Base-by-base conservation (phyloP, 2,888 invertebrate genomes). In the Zaprionus lineosus region DNA sequence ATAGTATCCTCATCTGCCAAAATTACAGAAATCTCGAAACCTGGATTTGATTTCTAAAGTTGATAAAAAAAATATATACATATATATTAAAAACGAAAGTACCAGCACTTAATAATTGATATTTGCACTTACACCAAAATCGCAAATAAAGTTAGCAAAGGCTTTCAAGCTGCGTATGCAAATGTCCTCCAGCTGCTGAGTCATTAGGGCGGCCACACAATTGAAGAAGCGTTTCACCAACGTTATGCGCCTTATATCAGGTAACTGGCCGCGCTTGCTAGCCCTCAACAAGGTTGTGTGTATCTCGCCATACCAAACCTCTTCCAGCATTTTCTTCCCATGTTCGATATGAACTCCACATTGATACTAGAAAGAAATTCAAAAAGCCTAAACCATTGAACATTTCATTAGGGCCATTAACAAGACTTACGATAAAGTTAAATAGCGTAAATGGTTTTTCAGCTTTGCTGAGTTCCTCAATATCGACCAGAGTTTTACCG, bases 141-240 rank as follows among this genome's bases (percentile, higher is more conserved):
- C 95, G 68, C 94, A 91, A 24, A 98, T 92, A 71, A 95, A 95
- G 41, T 94, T 91, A 0, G 95, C 93, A 86, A 93, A 97, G 67
- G 95, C 94, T 40, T 92, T 91, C 81, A 97, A 92, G 2, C 97
- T 97, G 74, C 94, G 93, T 31, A 96, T 91, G 71, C 96, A 95
- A 21, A 97, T 89, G 14, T 93, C 93, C 88, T 97, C 96, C 52
- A 98, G 90, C 81, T 97, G 96, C 76, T 94, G 94, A 0, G 96
- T 95, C 98, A 98, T 98, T 29, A 97, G 91, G 18, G 94, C 94
- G 0, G 94, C 94, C 1, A 97, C 93, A 77, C 96, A 95, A 88
- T 97, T 95, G 88, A 95, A 97, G 89, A 97, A 97, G 34, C 93
- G 93, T 74, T 92, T 93, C 88, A 95, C 92, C 86, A 93, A 92